phyloP scores from a whole-genome alignment of 2,113 vertebrate genomes.

The Daboia siamensis region DNA sequence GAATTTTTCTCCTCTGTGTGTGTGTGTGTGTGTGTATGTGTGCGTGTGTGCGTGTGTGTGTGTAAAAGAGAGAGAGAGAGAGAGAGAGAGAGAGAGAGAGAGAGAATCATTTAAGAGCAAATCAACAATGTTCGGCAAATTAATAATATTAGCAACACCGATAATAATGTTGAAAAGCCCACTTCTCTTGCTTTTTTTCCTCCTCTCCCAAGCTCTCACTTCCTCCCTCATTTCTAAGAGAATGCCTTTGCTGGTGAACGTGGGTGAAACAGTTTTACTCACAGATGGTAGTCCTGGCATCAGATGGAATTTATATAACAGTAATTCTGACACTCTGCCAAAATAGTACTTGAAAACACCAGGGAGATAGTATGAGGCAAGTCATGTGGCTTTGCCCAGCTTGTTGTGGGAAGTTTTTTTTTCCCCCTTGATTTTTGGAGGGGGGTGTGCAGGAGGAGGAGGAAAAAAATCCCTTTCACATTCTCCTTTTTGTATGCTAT shows the following conservation, averaged over 20 bases:
- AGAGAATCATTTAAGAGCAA: constrained; percentile 85
- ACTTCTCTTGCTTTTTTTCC: not conserved
- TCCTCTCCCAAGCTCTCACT: constrained; percentile 41
- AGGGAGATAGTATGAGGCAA: constrained; percentile 81
- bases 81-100: too few species aligned
- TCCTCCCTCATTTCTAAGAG: constrained; percentile 82
- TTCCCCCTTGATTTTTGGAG: constrained; percentile 41
- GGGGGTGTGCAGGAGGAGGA: constrained; percentile 46
- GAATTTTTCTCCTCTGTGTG: too few species aligned
- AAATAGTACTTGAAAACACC: constrained; percentile 81
- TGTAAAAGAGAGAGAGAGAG: too few species aligned
- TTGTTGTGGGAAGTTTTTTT: constrained; percentile 74
- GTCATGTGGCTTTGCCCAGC: constrained; percentile 82
- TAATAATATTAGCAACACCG: constrained; percentile 72
- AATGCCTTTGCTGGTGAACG: constrained; percentile 83
- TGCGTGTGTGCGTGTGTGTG: too few species aligned
- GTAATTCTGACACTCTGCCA: constrained; percentile 87
- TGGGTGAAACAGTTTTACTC: constrained; percentile 84
- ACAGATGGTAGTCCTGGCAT: constrained; percentile 93
- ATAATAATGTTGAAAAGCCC: not conserved
- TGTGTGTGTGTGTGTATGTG: too few species aligned
- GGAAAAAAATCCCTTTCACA: not conserved
- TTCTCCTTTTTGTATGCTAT: not conserved
- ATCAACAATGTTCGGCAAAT: constrained; percentile 92
- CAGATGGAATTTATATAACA: constrained; percentile 95